Evolutionary conservation across 1,140 invertebrate species (phyloP).

Genomic region (Drosophila mayri): DNA sequence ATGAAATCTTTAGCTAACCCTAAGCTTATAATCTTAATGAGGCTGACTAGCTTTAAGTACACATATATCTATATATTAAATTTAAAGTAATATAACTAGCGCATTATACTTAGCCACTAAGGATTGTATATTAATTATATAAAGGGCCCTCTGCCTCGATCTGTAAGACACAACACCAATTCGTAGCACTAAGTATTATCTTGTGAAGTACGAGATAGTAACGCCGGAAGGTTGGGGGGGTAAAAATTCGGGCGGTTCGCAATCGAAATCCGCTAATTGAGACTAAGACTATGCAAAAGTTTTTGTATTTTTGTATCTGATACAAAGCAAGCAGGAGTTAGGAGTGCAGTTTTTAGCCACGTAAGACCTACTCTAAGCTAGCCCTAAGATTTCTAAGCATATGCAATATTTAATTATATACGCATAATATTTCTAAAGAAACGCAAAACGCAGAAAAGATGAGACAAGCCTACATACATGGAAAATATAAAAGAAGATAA

Average conservation of each 20-base stretch:
- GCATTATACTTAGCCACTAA: conserved; percentile 28
- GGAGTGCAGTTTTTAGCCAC: conserved; percentile 42
- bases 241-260: conserved; percentile 21
- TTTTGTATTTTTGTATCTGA: conserved; percentile 82
- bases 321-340: conserved; percentile 67
- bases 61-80: conserved; percentile 12
- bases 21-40: conserved; percentile 18
- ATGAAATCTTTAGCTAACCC: conserved; percentile 28
- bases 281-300: conserved; percentile 78
- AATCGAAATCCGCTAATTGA: conserved; percentile 57
- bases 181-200: conserved; percentile 72
- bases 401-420: conserved; percentile 55
- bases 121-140: conserved; percentile 48
- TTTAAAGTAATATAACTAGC: conserved; percentile 14
- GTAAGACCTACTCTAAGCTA: conserved; percentile 54
- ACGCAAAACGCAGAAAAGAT: conserved; percentile 48
- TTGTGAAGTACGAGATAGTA: conserved; percentile 21
- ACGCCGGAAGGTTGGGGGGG: not conserved
- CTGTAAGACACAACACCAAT: conserved; percentile 79
- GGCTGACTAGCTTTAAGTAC: conserved; percentile 13
- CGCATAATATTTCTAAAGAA: conserved; percentile 68
- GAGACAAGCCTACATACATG: conserved; percentile 74
- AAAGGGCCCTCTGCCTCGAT: conserved; percentile 24
- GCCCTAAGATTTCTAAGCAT: conserved; percentile 48
- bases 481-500: conserved; percentile 83